Evolutionary conservation across 2,113 vertebrate genomes (phyloP), one percentile per base, ranked within the genome.

Genomic region (Labrus mixtus): DNA sequence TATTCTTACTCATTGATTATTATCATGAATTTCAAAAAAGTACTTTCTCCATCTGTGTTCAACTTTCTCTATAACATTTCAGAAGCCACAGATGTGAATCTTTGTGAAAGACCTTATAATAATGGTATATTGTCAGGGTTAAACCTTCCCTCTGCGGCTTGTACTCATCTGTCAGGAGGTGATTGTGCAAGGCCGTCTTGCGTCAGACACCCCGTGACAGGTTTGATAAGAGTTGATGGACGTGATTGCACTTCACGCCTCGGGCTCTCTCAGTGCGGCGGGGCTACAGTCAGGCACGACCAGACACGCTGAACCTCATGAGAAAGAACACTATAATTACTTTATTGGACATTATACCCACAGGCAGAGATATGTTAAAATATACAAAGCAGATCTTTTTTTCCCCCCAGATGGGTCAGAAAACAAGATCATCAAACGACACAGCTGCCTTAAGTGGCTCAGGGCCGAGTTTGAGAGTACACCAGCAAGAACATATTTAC

Each of bases 181-280:
- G 74, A 77, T 90, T 89, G 85, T 50, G 76, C 68, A 91, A 91
- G 53, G 54, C 43, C 17, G 22, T 51, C 36, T 83, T 85, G 71
- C 76, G 41, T 86, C 82, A 85, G 79, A 84, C 70, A 45, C 41
- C 56, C 76, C 45, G 43, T 85, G 78, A 90, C 88, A 86, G 70
- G 46, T 63, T 69, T 58, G 87, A 90, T 91, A 83, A 89, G 81
- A 78, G 74, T 11, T 89, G 90, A 90, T 82, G 67, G 80, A 86
- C 70, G 12, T 85, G 87, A 88, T 84, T 87, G 82, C 48, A 56
- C 81, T 84, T 88, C 56, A 81, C 8, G 84, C 87, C 79, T 87
- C 73, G 56, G 87, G 82, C 68, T 74, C 23, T 82, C 16, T 59
- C 66, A 68, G 8, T 59, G 60, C n/a, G 65, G 73, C 20, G 0